Evolutionary conservation across 2,797 vertebrate species (phyloP).

Genomic region (Scolopax rusticola): DNA sequence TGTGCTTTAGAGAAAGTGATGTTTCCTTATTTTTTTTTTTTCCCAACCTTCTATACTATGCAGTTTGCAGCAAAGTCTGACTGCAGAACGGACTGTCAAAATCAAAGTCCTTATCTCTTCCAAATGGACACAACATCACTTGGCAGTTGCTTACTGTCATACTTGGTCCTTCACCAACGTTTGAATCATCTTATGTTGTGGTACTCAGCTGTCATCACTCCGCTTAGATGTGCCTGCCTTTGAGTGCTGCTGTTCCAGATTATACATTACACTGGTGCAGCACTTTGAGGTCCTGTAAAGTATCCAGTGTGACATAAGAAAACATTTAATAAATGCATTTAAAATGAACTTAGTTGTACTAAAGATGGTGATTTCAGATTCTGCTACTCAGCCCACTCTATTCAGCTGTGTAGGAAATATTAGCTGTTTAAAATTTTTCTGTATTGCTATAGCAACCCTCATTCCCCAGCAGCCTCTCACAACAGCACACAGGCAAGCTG

Average conservation of each 20-base stretch:
- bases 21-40: not conserved
- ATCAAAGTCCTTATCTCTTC: not conserved
- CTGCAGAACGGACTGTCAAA: not conserved
- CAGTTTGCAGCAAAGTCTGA: not conserved
- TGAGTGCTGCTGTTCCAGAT: not conserved
- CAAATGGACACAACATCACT: not conserved
- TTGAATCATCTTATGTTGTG: not conserved
- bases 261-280: not conserved
- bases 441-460: slow-evolving; percentile 67
- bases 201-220: slow-evolving; percentile 2
- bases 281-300: not conserved
- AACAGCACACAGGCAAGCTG: not conserved
- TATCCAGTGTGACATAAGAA: not conserved
- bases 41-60: not conserved
- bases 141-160: not conserved
- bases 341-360: not conserved
- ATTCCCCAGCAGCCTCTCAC: slow-evolving; percentile 12
- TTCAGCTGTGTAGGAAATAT: slow-evolving; percentile 30
- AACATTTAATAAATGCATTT: slow-evolving; percentile 9
- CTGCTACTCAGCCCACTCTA: not conserved
- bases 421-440: slow-evolving; percentile 56
- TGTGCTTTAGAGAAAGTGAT: not conserved
- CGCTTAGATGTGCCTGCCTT: not conserved
- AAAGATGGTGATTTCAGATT: not conserved
- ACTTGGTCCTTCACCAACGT: not conserved